Evolutionary conservation across 2,888 invertebrate genomes (phyloP).

Genomic region (Hemicrepidius hirtus): DNA sequence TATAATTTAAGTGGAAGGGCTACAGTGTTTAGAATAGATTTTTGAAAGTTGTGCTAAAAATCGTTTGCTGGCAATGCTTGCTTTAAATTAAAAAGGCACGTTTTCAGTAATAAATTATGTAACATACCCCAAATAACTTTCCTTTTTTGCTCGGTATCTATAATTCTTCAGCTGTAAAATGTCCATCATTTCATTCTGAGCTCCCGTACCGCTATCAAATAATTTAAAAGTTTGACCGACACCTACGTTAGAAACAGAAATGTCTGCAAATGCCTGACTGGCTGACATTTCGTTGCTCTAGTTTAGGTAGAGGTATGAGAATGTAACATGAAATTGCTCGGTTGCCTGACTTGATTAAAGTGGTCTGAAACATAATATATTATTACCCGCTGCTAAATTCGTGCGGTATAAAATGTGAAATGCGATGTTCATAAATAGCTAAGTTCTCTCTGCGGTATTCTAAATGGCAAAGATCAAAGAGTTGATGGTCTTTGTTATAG

Average conservation of each 20-base stretch:
- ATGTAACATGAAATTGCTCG: slow-evolving; percentile 44
- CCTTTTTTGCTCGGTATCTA: too few species aligned
- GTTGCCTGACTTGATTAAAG: slow-evolving; percentile 45
- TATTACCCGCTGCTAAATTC: slow-evolving; percentile 26
- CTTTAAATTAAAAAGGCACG: too few species aligned
- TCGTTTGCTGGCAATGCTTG: too few species aligned
- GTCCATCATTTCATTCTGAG: slow-evolving; percentile 13
- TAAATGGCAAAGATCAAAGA: slow-evolving; percentile 27
- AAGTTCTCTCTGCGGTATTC: slow-evolving; percentile 11
- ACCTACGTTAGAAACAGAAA: slow-evolving; percentile 25
- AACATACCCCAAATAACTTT: too few species aligned
- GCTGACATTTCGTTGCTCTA: slow-evolving; percentile 39
- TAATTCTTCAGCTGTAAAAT: neutral
- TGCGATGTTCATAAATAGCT: slow-evolving; percentile 25
- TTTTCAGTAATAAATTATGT: too few species aligned
- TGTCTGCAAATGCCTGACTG: slow-evolving; percentile 9
- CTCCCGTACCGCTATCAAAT: slow-evolving; percentile 1
- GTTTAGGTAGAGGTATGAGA: slow-evolving; percentile 36
- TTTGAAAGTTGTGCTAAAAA: too few species aligned
- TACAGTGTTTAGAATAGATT: too few species aligned
- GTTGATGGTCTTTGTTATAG: neutral
- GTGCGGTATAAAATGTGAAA: slow-evolving; percentile 29
- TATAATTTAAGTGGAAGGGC: too few species aligned
- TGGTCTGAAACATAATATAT: slow-evolving; percentile 33
- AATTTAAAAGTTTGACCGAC: slow-evolving; percentile 25